Percentiles rank a stretch among this genome's conserved stretches.
Evolutionary conservation across 2,113 vertebrate species (phyloP).

Genomic region (Prionailurus bengalensis): DNA sequence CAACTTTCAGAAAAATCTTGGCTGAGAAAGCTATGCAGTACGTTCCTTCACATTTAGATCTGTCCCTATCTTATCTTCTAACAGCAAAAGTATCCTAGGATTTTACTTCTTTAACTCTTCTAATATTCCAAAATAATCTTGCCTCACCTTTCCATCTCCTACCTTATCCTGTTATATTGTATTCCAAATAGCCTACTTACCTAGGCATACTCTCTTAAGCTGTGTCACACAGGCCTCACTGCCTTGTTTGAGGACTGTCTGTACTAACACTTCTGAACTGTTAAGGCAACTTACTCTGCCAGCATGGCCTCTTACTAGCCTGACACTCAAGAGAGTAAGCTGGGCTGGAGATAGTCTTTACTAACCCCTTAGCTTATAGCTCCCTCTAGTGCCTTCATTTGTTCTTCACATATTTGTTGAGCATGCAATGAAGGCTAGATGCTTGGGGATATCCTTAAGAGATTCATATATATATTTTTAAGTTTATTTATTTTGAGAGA

Average conservation of each 20-base stretch:
- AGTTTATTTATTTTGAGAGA: no score
- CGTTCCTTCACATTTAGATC: constrained; percentile 12
- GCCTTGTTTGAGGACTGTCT: neutral
- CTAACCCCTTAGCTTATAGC: neutral
- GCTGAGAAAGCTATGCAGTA: neutral
- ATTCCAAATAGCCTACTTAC: neutral
- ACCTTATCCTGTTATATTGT: neutral
- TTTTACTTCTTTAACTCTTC: neutral
- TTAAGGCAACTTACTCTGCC: neutral
- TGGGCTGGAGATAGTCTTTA: neutral
- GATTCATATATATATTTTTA: neutral
- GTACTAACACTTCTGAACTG: neutral
- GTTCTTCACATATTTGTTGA: neutral
- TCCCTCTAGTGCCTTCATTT: neutral
- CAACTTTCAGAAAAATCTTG: neutral
- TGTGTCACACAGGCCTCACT: neutral
- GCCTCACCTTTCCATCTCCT: neutral
- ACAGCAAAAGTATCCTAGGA: neutral
- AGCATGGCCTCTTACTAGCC: neutral
- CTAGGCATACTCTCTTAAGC: neutral
- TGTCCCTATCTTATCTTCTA: neutral
- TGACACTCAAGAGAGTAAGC: neutral
- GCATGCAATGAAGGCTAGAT: neutral
- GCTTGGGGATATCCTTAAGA: neutral
- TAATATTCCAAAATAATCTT: neutral